Conservation (phyloP, 1,140 invertebrate species). For the Drosophila persimilis region DNA sequence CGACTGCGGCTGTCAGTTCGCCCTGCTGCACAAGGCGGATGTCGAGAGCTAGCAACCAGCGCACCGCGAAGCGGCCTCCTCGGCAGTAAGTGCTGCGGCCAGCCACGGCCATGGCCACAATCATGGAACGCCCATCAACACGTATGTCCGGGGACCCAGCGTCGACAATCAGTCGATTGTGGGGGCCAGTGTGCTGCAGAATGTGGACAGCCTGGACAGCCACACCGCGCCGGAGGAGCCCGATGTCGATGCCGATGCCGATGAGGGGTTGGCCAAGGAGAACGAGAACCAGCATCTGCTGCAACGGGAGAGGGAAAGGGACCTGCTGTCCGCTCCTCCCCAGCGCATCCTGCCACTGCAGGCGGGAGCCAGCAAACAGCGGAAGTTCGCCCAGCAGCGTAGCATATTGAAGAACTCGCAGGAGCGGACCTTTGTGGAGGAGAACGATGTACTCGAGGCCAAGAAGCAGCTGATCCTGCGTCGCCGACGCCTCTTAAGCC, state of each 20-base stretch:
- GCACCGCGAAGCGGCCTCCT: constrained; percentile 69
- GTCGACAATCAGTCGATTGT: constrained; percentile 74
- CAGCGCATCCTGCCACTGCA: constrained; percentile 61
- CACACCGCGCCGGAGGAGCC: constrained; percentile 35
- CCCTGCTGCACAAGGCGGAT: constrained; percentile 91
- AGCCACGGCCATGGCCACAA: constrained; percentile 47
- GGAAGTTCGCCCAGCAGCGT: constrained; percentile 73
- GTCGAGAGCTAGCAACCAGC: constrained; percentile 85
- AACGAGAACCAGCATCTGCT: constrained; percentile 33
- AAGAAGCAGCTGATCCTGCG: constrained; percentile 80
- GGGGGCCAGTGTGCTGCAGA: constrained; percentile 58
- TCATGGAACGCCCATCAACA: constrained; percentile 78
- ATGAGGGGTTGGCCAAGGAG: constrained; percentile 4
- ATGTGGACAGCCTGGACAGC: constrained; percentile 59
- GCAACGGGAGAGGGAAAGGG: constrained; percentile 19
- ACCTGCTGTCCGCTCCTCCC: constrained; percentile 8
- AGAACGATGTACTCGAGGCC: constrained; percentile 77
- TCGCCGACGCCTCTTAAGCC: constrained; percentile 75
- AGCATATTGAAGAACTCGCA: constrained; percentile 79
- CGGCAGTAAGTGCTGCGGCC: constrained; percentile 44
- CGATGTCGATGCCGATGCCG: constrained; percentile 33
- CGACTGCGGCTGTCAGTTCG: constrained; percentile 94
- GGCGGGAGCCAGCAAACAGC: constrained; percentile 50
- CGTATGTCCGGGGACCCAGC: constrained; percentile 67
- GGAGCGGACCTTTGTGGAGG: constrained; percentile 72